Conservation (phyloP, 2,797 vertebrate genomes). For the Bufotes viridis region DNA sequence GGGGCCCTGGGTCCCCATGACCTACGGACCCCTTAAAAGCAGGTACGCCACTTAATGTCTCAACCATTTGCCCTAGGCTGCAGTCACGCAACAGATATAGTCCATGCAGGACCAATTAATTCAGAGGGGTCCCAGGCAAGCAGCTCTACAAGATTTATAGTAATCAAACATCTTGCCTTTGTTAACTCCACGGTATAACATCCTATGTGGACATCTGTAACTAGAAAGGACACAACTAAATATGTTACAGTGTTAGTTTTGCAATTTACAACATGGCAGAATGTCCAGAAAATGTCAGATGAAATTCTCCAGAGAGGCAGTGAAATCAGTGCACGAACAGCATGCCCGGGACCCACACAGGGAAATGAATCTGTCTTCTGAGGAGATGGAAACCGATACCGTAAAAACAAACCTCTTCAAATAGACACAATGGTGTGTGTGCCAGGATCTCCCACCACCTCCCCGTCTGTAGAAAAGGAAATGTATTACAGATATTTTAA, state of each 20-base stretch:
- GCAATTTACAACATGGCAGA: conserved; percentile 15
- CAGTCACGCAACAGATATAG: too few species aligned
- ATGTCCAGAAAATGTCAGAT: conserved; percentile 44
- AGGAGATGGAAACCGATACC: conserved; percentile 14
- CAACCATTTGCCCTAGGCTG: too few species aligned
- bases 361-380: conserved; percentile 15
- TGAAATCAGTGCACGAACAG: not conserved
- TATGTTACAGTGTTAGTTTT: conserved; percentile 24
- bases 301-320: conserved; percentile 21
- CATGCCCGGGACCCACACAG: conserved; percentile 7
- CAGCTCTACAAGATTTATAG: not conserved
- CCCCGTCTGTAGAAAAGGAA: conserved; percentile 15
- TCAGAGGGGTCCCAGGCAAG: not conserved
- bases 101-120: too few species aligned
- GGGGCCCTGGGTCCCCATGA: too few species aligned
- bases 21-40: too few species aligned
- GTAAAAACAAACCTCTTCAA: conserved; percentile 26
- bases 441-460: conserved; percentile 23
- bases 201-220: conserved; percentile 14
- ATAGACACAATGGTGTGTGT: not conserved
- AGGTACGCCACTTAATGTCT: too few species aligned
- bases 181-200: not conserved
- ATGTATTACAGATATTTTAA: conserved; percentile 28
- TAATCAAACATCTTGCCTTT: not conserved
- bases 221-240: conserved; percentile 13